Conservation (phyloP, 2,797 vertebrate genomes). For the Esox masquinongy region DNA sequence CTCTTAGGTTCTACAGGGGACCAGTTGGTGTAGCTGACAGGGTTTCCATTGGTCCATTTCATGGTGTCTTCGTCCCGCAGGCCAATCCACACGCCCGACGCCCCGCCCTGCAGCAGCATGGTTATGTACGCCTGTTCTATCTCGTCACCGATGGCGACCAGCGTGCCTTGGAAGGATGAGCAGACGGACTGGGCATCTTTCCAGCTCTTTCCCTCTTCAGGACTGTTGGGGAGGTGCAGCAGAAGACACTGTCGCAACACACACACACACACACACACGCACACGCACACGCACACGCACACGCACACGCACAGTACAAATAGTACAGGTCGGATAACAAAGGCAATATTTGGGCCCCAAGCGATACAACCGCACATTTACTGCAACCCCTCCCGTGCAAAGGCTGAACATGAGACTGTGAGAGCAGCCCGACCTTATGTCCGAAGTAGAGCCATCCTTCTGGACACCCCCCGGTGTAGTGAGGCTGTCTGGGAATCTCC, state of each 20-base stretch:
- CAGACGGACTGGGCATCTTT: conserved; percentile 84
- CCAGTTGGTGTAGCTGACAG: conserved; percentile 87
- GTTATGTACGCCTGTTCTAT: conserved; percentile 95
- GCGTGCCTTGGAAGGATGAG: conserved; percentile 73
- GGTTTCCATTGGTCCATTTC: conserved; percentile 80
- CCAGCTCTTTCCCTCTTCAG: conserved; percentile 80
- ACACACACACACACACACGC: conserved; percentile 21
- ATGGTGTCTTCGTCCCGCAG: conserved; percentile 77
- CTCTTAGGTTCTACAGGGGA: conserved; percentile 77
- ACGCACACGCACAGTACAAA: conserved; percentile 24
- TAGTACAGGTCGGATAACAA: conserved; percentile 11
- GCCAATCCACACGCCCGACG: conserved; percentile 88
- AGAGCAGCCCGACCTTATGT: conserved; percentile 80
- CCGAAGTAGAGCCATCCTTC: conserved; percentile 91
- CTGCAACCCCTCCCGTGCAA: not conserved
- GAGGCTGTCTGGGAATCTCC: conserved; percentile 74
- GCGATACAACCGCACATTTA: not conserved
- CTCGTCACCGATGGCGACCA: conserved; percentile 84
- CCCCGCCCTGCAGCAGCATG: conserved; percentile 87
- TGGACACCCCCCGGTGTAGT: conserved; percentile 83
- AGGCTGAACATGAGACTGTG: conserved; percentile 4
- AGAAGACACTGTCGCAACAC: conserved; percentile 82
- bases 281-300: conserved; percentile 10
- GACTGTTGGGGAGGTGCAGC: conserved; percentile 80
- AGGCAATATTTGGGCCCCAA: not conserved